Base-by-base conservation (phyloP, 2,888 invertebrate species). In the Rhagonycha fulva region DNA sequence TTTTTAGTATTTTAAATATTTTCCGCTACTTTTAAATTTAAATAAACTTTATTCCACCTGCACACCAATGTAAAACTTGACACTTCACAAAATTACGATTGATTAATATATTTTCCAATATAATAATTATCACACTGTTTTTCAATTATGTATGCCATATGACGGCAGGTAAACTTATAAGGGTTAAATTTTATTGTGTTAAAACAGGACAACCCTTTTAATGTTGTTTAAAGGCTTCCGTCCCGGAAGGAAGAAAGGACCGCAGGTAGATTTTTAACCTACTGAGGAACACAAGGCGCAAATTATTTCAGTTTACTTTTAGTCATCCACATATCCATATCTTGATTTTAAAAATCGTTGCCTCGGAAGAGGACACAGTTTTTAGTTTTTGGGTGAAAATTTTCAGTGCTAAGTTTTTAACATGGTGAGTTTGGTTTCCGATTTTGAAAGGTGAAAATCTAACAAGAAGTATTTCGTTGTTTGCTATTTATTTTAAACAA, bases 211-310 rank as follows among this genome's bases (percentile, higher is more conserved):
- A 86, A 86, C 86, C 86, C 86, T 86, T 87, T 84, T 83, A 81
- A 83, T 83, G 82, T 81, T 80, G 81, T 81, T 81, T 79, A 81
- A 83, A 80, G 80, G 79, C 78, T 80, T 81, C 80, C 84, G 84
- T 84, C 84, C 87, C 87, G 87, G 87, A 87, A 87, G 87, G 86
- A 87, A 87, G 86, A 85, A 86, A 85, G 82, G 85, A 85, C 82
- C 85, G 87, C 87, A 88, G 88, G 87, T 88, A 88, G 87, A 84
- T 85, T 85, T 85, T 85, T 83, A 81, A 82, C 83, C 83, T 82
- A 79, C 82, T 82, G 82, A 81, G 81, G 80, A 78, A 78, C 81
- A 81, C 79, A 78, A 82, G 83, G 82, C 84, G 82, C 82, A 84
- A 85, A 86, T 86, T 84, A 84, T 82, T 84, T 84, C 85, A 87